Conservation (phyloP, 1,140 invertebrate genomes). For the Drosophila nikananu region DNA sequence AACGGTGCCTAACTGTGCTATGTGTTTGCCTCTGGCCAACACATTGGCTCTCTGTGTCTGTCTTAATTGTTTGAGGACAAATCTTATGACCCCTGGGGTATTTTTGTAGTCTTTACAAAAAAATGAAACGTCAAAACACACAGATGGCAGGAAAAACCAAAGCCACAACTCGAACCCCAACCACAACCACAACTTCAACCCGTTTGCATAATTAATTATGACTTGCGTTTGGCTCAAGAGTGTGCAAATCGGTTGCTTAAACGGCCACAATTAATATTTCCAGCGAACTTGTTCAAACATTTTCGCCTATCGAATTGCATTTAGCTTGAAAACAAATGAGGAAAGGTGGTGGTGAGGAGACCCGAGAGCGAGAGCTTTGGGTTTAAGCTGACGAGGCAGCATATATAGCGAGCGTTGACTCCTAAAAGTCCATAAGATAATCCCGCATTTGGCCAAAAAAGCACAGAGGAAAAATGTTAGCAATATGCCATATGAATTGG, state of each 20-base stretch:
- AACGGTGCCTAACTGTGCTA: slow-evolving; percentile 61
- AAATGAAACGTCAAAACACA: neutral
- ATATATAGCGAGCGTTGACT: slow-evolving; percentile 26
- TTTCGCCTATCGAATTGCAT: slow-evolving; percentile 69
- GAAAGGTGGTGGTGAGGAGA: slow-evolving; percentile 27
- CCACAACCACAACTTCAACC: neutral
- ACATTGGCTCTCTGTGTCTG: slow-evolving; percentile 37
- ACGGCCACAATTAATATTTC: slow-evolving; percentile 67
- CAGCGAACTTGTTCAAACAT: slow-evolving; percentile 56
- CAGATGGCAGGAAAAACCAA: slow-evolving; percentile 11
- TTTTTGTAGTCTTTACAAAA: neutral
- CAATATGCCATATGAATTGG: neutral
- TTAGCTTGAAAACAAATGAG: slow-evolving; percentile 55
- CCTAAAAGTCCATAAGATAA: neutral
- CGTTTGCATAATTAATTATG: slow-evolving; percentile 75
- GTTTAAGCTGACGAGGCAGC: slow-evolving; percentile 38
- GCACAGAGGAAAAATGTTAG: neutral
- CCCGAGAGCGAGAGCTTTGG: neutral
- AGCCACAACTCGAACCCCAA: too few relatives aligned
- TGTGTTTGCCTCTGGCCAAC: slow-evolving; percentile 40
- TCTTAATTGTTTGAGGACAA: slow-evolving; percentile 56
- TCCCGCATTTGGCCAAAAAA: neutral
- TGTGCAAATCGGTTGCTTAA: slow-evolving; percentile 61
- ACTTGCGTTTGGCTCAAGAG: slow-evolving; percentile 44
- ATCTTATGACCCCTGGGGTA: slow-evolving; percentile 1